Conservation (phyloP, 92 coral and sea anemone species). For the Bergia puertoricense region DNA sequence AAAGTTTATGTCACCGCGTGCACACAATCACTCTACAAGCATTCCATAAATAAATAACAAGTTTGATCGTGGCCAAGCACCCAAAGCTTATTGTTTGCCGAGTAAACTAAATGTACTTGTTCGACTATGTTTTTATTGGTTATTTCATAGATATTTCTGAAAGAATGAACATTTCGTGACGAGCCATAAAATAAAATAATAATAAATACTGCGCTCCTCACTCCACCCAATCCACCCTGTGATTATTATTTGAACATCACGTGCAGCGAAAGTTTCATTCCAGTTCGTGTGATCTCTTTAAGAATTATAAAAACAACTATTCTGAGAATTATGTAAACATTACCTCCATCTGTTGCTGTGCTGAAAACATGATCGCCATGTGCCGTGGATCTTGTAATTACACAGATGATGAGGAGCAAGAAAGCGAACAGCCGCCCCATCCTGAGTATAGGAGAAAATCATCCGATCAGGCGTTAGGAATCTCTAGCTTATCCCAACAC, state of each 20-base stretch:
- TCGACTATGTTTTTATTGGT: not conserved
- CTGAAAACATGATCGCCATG: constrained; percentile 36
- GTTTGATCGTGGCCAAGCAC: not conserved
- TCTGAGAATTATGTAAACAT: not conserved
- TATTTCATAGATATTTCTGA: not conserved
- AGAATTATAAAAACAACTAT: not conserved
- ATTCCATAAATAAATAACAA: not conserved
- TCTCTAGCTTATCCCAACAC: not conserved
- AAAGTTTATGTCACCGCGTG: constrained; percentile 15
- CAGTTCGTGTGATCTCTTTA: not conserved
- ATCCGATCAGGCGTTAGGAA: not conserved
- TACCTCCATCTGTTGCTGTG: constrained; percentile 18
- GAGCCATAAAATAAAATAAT: not conserved
- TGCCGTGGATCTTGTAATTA: not conserved
- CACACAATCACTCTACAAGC: not conserved
- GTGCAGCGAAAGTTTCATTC: not conserved
- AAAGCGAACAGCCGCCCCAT: constrained; percentile 27
- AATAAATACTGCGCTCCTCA: no score
- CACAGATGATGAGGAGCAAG: not conserved
- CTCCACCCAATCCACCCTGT: constrained; percentile 3
- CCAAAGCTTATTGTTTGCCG: not conserved
- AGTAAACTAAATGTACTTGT: not conserved
- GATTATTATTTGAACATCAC: not conserved
- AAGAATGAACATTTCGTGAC: not conserved
- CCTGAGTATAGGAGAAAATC: not conserved